phyloP scores from a whole-genome alignment of 2,797 vertebrate species.

The Ctenopoma multispine region DNA sequence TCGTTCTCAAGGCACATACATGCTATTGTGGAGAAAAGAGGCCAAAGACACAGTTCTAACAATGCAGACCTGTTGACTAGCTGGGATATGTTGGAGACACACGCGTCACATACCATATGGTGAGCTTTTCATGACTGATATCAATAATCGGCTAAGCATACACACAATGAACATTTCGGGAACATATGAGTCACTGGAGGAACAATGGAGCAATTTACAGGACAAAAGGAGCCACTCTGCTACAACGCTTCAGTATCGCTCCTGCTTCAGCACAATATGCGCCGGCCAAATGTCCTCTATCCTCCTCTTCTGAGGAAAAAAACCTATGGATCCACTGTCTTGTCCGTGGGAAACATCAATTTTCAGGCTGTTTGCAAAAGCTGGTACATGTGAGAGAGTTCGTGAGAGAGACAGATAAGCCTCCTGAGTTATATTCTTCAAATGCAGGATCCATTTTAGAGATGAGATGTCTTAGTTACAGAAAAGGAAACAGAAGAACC shows the following conservation, averaged over 20 bases:
- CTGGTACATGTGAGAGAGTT: constrained; percentile 6
- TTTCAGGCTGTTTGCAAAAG: constrained; percentile 35
- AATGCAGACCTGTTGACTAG: constrained; percentile 30
- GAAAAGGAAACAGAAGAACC: not conserved
- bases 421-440: constrained; percentile 40
- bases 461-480: constrained; percentile 5
- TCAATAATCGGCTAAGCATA: constrained; percentile 45
- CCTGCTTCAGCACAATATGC: constrained; percentile 10
- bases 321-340: constrained; percentile 24
- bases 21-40: not conserved
- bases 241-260: constrained; percentile 15
- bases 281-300: constrained; percentile 54
- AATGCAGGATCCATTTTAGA: constrained; percentile 13
- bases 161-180: constrained; percentile 21
- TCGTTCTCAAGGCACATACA: not conserved
- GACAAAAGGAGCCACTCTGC: constrained; percentile 60
- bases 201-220: constrained; percentile 66
- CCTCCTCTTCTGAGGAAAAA: constrained; percentile 10
- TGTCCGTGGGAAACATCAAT: constrained; percentile 56
- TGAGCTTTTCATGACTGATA: constrained; percentile 32
- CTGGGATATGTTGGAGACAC: constrained; percentile 26
- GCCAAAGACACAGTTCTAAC: not conserved
- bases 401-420: constrained; percentile 45
- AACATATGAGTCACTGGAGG: constrained; percentile 54
- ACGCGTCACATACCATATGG: constrained; percentile 64